Evolutionary conservation across 2,888 invertebrate genomes (phyloP).

Genomic region (Meloe dianella): DNA sequence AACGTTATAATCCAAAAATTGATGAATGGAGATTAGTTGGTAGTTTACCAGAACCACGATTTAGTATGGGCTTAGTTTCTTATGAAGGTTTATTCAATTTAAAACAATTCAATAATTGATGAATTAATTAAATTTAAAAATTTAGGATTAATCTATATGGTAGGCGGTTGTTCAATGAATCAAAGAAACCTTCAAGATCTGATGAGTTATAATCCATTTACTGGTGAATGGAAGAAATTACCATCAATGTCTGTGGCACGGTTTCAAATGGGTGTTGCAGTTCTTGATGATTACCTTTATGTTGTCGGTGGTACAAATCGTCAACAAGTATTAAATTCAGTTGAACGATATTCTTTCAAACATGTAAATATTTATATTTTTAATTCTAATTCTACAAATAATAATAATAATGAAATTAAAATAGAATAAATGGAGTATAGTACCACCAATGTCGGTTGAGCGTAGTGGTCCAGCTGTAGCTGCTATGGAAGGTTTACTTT

Average conservation of each 20-base stretch:
- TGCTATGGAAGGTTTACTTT: constrained; percentile 80
- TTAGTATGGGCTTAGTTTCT: constrained; percentile 90
- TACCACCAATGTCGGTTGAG: constrained; percentile 74
- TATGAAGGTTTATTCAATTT: constrained; percentile 66
- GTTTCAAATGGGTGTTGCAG: constrained; percentile 89
- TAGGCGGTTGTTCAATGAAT: constrained; percentile 86
- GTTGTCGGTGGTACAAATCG: constrained; percentile 89
- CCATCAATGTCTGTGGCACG: constrained; percentile 81
- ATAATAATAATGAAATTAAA: constrained; percentile 34
- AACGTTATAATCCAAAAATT: constrained; percentile 81
- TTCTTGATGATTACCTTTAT: constrained; percentile 82
- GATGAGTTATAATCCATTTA: constrained; percentile 80
- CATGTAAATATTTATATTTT: constrained; percentile 63
- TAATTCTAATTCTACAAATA: not conserved
- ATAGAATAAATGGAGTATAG: constrained; percentile 79
- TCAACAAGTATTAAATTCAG: constrained; percentile 79
- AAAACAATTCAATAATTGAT: too few relatives aligned
- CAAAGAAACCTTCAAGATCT: constrained; percentile 81
- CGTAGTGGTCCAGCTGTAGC: constrained; percentile 86
- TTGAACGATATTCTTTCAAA: constrained; percentile 83
- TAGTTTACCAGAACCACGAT: constrained; percentile 82
- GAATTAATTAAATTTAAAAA: too few relatives aligned
- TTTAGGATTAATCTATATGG: constrained; percentile 75
- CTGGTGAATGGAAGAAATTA: constrained; percentile 78
- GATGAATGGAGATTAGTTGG: constrained; percentile 81